Evolutionary conservation across 1,140 invertebrate species (phyloP).

Genomic region (Papilio glaucus): DNA sequence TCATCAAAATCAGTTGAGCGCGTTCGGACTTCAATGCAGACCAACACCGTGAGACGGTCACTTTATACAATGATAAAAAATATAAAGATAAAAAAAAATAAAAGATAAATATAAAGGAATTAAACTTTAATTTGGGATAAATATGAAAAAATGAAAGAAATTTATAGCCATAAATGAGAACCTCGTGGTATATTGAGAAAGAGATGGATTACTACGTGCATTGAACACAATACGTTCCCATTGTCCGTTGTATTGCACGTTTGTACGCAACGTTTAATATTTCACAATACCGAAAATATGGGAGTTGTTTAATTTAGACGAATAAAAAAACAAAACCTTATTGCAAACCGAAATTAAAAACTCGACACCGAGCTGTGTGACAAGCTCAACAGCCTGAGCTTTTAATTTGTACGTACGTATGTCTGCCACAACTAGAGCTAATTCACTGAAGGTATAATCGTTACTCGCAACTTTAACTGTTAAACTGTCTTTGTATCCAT

Average conservation of each 20-base stretch:
- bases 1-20: too few species aligned
- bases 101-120: too few species aligned
- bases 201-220: neutral
- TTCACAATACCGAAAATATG: constrained; percentile 2
- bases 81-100: too few species aligned
- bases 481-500: too few species aligned
- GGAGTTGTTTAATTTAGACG: neutral
- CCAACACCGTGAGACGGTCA: too few species aligned
- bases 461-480: too few species aligned
- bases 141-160: too few species aligned
- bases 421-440: too few species aligned
- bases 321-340: neutral
- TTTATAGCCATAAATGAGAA: too few species aligned
- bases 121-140: neutral
- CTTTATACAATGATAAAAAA: too few species aligned
- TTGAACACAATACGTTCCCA: neutral
- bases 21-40: too few species aligned
- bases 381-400: neutral
- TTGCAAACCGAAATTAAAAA: neutral
- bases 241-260: neutral
- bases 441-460: neutral
- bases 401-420: neutral
- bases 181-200: neutral
- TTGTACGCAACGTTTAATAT: neutral
- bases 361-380: neutral